Evolutionary conservation across 2,888 invertebrate species (phyloP), one percentile per base, ranked within the genome.

Genomic region (Slavum lentiscoides): DNA sequence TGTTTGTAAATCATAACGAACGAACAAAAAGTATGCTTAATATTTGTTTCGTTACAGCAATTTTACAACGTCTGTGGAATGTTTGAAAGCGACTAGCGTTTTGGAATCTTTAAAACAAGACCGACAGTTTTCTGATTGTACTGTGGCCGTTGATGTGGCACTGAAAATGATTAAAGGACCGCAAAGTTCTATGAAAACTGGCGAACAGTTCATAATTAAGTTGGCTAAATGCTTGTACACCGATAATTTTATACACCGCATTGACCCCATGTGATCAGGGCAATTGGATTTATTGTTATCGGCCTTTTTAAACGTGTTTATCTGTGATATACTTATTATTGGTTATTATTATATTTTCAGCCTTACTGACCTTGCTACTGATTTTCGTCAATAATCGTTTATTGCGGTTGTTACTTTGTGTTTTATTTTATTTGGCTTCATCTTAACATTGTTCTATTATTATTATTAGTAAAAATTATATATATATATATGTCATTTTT

Each of bases 121-220:
- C 82, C 88, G 88, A 82, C 87, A 87, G 80, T 88, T 88, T 83
- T 83, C 85, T 5, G 88, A 88, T 55, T 83, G 88, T 9, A 86
- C 86, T 80, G 85, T 86, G 49, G 86, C 87, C 55, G 85, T 88
- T 30, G 88, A 88, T 82, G 85, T 86, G 72, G 86, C 88, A 21
- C 84, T 88, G 15, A 85, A 85, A 72, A 85, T 86, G 15, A 89
- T 90, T 83, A 88, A 88, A 84, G 89, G 89, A 84, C 87, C 89
- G 11, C 87, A 86, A 62, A 90, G 89, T 85, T 90, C 89, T 0
- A 85, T 90, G 80, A 89, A 89, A 84, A 90, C 89, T 83, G 88
- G 88, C 6, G 86, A 87, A 68, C 85, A 86, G 11, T 87, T 90
- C 77, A 85, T 89, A 68, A 86, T 87, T 59, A 85, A 86, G 49